Evolutionary conservation across 2,797 vertebrate species (phyloP).

Genomic region (Tragelaphus eurycerus): DNA sequence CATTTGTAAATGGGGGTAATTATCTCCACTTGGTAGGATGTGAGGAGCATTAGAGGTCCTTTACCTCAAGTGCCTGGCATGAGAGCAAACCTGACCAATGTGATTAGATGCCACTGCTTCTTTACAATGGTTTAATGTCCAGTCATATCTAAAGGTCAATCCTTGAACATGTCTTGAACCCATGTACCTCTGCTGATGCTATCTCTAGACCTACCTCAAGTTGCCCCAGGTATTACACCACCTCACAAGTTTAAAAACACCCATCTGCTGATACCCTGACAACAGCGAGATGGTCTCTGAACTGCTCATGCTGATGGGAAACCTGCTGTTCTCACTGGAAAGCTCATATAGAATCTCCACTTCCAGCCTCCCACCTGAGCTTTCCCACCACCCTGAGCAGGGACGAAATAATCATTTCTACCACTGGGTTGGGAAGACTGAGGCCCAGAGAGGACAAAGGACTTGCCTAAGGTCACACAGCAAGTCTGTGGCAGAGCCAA

Average conservation of each 20-base stretch:
- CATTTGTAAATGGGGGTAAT: not conserved
- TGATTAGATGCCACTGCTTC: not conserved
- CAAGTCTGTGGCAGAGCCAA: not conserved
- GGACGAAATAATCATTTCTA: not conserved
- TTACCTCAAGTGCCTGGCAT: not conserved
- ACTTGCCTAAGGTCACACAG: not conserved
- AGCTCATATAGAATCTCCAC: not conserved
- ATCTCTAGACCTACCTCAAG: not conserved
- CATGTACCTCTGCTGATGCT: not conserved
- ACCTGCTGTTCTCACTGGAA: not conserved
- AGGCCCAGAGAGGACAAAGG: slow-evolving; percentile 11
- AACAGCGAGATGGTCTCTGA: not conserved
- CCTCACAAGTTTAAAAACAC: not conserved
- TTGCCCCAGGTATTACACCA: not conserved
- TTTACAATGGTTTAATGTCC: not conserved
- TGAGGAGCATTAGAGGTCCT: not conserved
- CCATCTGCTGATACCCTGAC: not conserved
- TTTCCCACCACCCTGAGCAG: not conserved
- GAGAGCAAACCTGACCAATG: not conserved
- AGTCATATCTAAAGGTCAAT: not conserved
- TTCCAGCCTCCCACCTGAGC: not conserved
- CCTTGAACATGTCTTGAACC: not conserved
- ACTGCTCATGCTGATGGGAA: not conserved
- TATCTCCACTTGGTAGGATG: not conserved
- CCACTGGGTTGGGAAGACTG: not conserved